Conservation (phyloP, 2,113 vertebrate species). For the Bubo bubo region DNA sequence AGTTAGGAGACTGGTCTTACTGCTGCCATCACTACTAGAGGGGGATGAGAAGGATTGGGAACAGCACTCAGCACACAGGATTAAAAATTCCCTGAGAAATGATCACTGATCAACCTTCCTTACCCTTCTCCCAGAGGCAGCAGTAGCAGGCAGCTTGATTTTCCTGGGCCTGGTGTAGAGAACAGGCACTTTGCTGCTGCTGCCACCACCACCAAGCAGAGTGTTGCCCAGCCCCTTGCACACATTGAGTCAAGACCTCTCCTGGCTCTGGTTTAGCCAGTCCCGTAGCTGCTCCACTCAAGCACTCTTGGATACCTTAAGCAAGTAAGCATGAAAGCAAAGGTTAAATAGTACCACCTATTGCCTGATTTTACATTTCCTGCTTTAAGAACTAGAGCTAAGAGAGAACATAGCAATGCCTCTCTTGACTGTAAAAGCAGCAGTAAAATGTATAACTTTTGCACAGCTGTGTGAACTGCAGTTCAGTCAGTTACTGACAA, state of each 20-base stretch:
- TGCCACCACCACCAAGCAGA: background rate
- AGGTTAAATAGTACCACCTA: background rate
- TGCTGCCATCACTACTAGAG: background rate
- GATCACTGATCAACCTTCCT: background rate
- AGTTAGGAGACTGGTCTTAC: background rate
- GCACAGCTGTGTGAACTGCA: accelerated
- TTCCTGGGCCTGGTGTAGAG: background rate
- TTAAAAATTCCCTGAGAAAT: background rate
- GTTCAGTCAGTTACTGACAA: background rate
- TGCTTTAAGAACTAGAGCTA: background rate
- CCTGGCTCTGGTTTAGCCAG: background rate
- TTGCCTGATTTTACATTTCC: background rate
- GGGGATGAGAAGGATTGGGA: background rate
- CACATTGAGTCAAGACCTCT: accelerated
- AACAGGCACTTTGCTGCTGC: background rate
- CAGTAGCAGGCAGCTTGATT: background rate
- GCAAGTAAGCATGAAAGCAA: background rate
- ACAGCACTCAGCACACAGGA: background rate
- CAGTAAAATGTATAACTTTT: background rate
- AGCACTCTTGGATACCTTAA: background rate
- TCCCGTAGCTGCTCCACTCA: accelerated
- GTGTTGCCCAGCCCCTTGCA: background rate
- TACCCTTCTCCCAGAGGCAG: background rate
- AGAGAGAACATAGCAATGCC: background rate
- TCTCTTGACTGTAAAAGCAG: background rate